Base-by-base conservation (phyloP, 2,113 vertebrate genomes). In the Corapipo altera region DNA sequence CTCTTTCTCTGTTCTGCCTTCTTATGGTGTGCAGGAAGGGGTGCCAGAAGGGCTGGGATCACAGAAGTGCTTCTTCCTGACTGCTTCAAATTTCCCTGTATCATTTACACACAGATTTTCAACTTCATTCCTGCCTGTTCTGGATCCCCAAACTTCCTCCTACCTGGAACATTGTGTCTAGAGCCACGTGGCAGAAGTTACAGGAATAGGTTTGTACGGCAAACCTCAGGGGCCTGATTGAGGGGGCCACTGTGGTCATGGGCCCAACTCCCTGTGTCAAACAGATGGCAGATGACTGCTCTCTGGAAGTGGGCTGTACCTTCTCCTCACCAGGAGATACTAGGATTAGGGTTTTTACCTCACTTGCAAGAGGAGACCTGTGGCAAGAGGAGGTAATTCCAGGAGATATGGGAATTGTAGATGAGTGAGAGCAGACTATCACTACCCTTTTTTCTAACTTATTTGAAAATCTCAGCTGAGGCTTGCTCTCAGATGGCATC, bases 181-280 rank as follows among this genome's bases (percentile, higher is more conserved):
- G 30, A 66, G 44, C 20, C 33, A 58, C 0, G 0, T 19, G 35
- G 24, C 55, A 43, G 39, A 66, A 66, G 37, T 30, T 76, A 62
- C 65, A 70, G 48, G 51, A 55, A 54, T 11, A n/a, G 46, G 30
- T 65, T 85, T 44, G 13, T 46, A 10, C 12, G 1, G 2, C 37
- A 32, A 35, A 32, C 17, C 33, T 54, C 17, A 1, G 61, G 20
- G 41, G 7, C 2, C 10, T 41, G 64, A 26, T 8, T 15, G 59
- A 67, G 32, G 22, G 18, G 24, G 28, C n/a, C 0, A 0, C 18
- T 77, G 62, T 0, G 0, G 35, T 61, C 15, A 11, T 13, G 14
- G 35, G 20, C 22, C 24, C 18, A 39, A 9, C 18, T 5, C 17
- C 46, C 43, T 28, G 10, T 64, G 62, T 69, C 59, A 59, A 15